Evolutionary conservation across 1,140 invertebrate genomes (phyloP).

Genomic region (Magallana gigas): DNA sequence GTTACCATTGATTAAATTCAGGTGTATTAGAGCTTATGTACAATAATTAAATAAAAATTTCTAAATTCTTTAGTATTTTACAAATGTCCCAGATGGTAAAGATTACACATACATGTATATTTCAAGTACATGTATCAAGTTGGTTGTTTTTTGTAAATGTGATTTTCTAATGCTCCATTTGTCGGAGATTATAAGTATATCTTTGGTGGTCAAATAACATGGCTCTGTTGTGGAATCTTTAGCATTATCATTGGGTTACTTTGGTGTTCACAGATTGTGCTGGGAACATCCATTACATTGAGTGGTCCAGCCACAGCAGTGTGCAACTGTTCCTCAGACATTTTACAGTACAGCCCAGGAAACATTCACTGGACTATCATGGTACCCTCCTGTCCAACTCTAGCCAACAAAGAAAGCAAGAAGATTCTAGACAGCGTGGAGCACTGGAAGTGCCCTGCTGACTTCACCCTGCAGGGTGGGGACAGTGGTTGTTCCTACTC

Average conservation of each 20-base stretch:
- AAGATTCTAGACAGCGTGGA: neutral
- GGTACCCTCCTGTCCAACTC: neutral
- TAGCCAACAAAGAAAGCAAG: conserved; percentile 6
- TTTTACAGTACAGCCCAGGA: neutral
- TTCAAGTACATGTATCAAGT: neutral
- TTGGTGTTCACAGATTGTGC: conserved; percentile 6
- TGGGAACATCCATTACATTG: conserved; percentile 6
- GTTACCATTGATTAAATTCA: neutral
- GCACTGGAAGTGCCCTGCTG: conserved; percentile 7
- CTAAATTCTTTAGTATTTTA: no score
- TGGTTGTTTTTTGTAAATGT: neutral
- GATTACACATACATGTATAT: neutral
- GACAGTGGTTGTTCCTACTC: neutral
- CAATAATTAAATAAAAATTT: neutral
- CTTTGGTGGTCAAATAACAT: neutral
- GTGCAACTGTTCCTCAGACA: neutral
- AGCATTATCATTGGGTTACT: neutral
- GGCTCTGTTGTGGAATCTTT: no score
- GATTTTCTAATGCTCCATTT: neutral
- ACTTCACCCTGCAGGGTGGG: neutral
- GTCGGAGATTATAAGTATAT: neutral
- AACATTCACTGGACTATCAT: neutral
- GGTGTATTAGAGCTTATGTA: neutral
- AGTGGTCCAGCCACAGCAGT: neutral
- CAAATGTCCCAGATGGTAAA: no score